Conservation (phyloP, 2,888 invertebrate genomes). For the Tetranychus piercei region DNA sequence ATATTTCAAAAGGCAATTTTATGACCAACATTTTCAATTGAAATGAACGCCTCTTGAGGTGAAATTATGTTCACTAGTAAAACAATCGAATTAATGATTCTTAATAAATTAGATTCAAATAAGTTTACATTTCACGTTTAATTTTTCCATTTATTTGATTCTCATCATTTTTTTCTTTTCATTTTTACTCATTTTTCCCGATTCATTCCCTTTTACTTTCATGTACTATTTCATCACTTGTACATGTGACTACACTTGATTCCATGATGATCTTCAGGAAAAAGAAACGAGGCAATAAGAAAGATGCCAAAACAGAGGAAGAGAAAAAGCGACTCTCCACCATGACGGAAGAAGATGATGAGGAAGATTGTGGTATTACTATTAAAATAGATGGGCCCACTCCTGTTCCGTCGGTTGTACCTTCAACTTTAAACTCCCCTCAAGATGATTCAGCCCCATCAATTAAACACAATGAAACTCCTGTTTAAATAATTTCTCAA, state of each 20-base stretch:
- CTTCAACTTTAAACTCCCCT: slow-evolving; percentile 19
- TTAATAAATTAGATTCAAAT: too few relatives aligned
- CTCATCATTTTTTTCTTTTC: neutral
- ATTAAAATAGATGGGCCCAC: slow-evolving; percentile 29
- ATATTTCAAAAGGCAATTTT: too few relatives aligned
- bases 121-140: neutral
- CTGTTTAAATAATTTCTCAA: slow-evolving; percentile 16
- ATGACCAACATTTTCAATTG: too few relatives aligned
- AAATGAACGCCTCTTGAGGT: too few relatives aligned
- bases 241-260: too few relatives aligned
- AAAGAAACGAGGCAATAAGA: slow-evolving; percentile 51
- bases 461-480: slow-evolving; percentile 15
- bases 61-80: too few relatives aligned
- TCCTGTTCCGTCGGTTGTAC: slow-evolving; percentile 21
- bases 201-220: neutral
- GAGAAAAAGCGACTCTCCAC: slow-evolving; percentile 51
- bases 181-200: neutral
- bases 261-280: slow-evolving; percentile 28
- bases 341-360: slow-evolving; percentile 69
- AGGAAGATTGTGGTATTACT: slow-evolving; percentile 40
- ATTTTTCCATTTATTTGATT: neutral
- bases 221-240: too few relatives aligned
- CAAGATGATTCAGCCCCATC: slow-evolving; percentile 20
- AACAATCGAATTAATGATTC: too few relatives aligned
- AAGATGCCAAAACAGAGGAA: slow-evolving; percentile 40